Evolutionary conservation across 2,113 vertebrate genomes (phyloP).

Genomic region (Phodopus roborovskii): DNA sequence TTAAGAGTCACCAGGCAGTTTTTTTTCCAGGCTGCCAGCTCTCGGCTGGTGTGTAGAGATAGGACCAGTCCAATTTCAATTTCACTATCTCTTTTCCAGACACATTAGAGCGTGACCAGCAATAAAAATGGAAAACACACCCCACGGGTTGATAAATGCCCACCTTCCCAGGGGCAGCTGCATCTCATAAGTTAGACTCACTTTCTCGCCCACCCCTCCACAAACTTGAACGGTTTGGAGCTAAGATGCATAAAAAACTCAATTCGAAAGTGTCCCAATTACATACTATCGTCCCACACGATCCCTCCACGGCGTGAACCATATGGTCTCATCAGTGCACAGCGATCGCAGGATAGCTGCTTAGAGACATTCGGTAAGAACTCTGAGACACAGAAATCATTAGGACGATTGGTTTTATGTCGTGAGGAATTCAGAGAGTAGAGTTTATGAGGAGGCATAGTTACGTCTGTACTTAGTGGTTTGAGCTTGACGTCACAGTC

Average conservation of each 20-base stretch:
- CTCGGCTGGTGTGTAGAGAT: slow-evolving; percentile 64
- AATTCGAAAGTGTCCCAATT: neutral
- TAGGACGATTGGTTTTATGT: neutral
- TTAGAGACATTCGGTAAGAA: neutral
- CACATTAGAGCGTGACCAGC: slow-evolving; percentile 72
- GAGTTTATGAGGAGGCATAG: neutral
- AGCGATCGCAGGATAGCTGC: neutral
- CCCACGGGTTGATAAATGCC: slow-evolving; percentile 33
- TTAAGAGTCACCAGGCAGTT: neutral
- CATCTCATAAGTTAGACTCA: too few species aligned
- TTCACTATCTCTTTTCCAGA: slow-evolving; percentile 62
- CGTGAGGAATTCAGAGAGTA: neutral
- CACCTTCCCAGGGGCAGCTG: neutral
- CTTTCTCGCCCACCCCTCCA: neutral
- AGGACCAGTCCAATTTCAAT: slow-evolving; percentile 67
- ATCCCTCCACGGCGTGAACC: neutral
- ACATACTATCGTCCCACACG: neutral
- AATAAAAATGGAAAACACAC: slow-evolving; percentile 70
- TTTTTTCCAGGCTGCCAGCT: neutral
- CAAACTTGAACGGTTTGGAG: neutral
- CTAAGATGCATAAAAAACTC: neutral
- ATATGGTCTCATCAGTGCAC: neutral
- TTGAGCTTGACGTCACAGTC: neutral
- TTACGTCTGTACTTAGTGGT: too few species aligned
- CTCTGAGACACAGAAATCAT: neutral